Conservation (phyloP, 2,888 invertebrate genomes). For the Microctonus brassicae region DNA sequence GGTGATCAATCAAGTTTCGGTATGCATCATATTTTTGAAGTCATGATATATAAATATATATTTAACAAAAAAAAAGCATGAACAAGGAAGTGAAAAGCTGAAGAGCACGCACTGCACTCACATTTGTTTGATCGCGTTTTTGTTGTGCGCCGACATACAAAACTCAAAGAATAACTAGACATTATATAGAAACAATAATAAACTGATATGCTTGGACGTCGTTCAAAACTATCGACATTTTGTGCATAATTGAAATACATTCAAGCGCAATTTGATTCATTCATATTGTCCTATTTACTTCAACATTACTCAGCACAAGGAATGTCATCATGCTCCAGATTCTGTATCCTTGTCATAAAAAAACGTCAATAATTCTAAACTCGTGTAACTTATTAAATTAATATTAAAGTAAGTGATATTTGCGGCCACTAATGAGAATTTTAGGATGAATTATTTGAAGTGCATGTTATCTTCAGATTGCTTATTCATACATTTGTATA, state of each 20-base stretch:
- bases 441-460: neutral
- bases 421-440: neutral
- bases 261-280: slow-evolving; percentile 42
- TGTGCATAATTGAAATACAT: slow-evolving; percentile 47
- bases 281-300: slow-evolving; percentile 29
- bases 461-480: slow-evolving; percentile 9
- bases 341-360: neutral
- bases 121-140: neutral
- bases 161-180: neutral
- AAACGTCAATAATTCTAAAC: slow-evolving; percentile 12
- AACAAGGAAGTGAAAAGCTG: slow-evolving; percentile 29
- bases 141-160: neutral
- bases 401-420: neutral
- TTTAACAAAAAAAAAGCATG: slow-evolving; percentile 41
- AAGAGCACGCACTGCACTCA: neutral
- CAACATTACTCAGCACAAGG: neutral
- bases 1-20: slow-evolving; percentile 60
- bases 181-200: neutral
- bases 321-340: neutral
- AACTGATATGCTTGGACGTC: neutral
- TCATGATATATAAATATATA: slow-evolving; percentile 43
- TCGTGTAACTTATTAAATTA: neutral
- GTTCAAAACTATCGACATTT: slow-evolving; percentile 9
- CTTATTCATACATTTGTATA: slow-evolving; percentile 10
- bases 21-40: slow-evolving; percentile 57